Base-by-base conservation (phyloP, 2,888 invertebrate genomes). In the Agonopterix subpropinquella region DNA sequence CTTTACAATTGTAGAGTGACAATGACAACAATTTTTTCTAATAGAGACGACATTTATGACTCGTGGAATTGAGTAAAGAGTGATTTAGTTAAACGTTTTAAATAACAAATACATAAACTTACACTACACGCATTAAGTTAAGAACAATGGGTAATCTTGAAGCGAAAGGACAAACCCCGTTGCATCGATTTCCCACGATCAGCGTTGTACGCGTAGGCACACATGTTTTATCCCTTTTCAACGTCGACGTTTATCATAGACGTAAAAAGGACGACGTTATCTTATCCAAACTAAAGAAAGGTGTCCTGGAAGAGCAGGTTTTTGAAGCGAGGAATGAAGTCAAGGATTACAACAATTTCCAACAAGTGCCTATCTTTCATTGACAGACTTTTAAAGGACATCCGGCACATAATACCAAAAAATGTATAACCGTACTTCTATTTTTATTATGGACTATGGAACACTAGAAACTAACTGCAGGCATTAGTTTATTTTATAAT, bases 181-280 rank as follows among this genome's bases (percentile, higher is more conserved):
- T 80, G 70, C 70, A 67, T 69, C 66, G 62, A 72, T 73, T 84
- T 85, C 84, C 75, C 86, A 86, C 84, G 84, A 72, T 65, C 15
- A 42, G 64, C 64, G 58, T 64, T 72, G 63, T 63, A 52, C 67
- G 65, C 58, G 57, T 65, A 57, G 53, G 52, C 54, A 54, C 58
- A 55, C 42, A 48, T 53, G 45, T 52, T 54, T 54, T 51, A 51
- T 66, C 67, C 58, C 69, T 55, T 68, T 78, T 65, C 55, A 56
- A 54, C 58, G 54, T 5, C 11, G 48, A 45, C 48, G 47, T 45
- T 54, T 55, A 54, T 37, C 18, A 49, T 49, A 47, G 5, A 45
- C 47, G 44, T 45, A 39, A 58, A 48, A 53, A 57, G 49, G 56
- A 57, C 44, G 39, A 43, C 15, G 8, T 7, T 18, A 44, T 44